Base-by-base conservation (phyloP, 2,888 invertebrate species). In the Augiades crinisus region DNA sequence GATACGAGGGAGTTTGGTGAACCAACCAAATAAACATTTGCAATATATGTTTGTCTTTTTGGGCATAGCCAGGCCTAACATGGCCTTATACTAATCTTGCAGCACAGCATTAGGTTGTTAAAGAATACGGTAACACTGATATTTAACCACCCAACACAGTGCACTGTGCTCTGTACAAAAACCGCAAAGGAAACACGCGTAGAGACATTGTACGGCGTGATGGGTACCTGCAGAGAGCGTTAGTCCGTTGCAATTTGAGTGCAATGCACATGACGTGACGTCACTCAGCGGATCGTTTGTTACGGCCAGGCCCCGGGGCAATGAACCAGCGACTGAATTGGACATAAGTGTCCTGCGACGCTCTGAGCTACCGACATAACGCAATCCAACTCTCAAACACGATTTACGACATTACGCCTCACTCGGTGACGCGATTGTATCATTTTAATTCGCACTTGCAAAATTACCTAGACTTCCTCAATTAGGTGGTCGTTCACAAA, bases 251-350 rank as follows among this genome's bases (percentile, higher is more conserved):
- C 79, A 75, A 72, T 76, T 72, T 68, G 73, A 78, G 79, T 76
- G 81, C 78, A 77, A 63, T 74, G 78, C 77, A 75, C 76, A 79
- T 72, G 70, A 66, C 61, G 70, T 84, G 83, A 84, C 82, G 84
- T 85, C 82, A 81, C 75, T 67, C 68, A 67, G 74, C 69, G 68
- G 65, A 67, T 74, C 75, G 73, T 79, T 78, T 78, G 79, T 80
- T 72, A 77, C 78, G 69, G 66, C 61, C 70, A 68, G 68, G 66
- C 65, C 65, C 59, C 72, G 65, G 83, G 84, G 75, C 87, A 81
- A 77, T 83, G 87, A 86, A 81, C 87, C 81, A 72, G 60, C 68
- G 70, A 67, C 75, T 78, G 81, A 85, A 86, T 87, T 85, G 85
- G 81, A 79, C 78, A 72, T 75, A 81, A 82, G 79, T 81, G 81